These are phyloP conservation scores for Penaeus monodon DNA, from an alignment of 2,888 invertebrate species.

Conservation along the genomic window DNA sequence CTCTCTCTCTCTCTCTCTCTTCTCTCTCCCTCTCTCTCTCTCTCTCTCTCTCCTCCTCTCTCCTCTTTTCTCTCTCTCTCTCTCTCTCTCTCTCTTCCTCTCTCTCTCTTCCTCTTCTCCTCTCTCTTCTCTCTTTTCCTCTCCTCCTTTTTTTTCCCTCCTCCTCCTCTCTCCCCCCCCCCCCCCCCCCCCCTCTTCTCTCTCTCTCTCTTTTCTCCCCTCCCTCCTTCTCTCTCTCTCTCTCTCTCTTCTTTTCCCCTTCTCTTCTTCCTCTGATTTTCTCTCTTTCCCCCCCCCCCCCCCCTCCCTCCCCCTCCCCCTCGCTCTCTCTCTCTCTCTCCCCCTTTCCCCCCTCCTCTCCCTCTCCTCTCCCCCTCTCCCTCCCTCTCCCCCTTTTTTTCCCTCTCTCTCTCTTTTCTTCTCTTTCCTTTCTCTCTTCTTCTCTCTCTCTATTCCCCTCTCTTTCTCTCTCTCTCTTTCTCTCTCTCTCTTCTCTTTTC, in stretches of 20 bases:
- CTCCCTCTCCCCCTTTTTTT: neutral
- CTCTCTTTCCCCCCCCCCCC: too few relatives aligned
- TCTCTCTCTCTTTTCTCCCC: neutral
- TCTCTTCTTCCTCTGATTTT: neutral
- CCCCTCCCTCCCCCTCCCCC: neutral
- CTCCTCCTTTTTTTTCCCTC: constrained; percentile 4
- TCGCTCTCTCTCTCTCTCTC: too few relatives aligned
- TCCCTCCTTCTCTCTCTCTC: constrained; percentile 16
- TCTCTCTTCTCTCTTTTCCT: constrained; percentile 12
- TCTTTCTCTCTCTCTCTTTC: neutral
- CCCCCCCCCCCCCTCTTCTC: neutral
- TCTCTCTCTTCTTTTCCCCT: neutral
- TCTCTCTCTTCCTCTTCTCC: neutral
- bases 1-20: too few relatives aligned
- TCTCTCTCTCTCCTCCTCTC: too few relatives aligned
- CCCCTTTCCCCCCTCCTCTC: neutral
- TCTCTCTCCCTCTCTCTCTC: neutral
- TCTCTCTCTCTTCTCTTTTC: neutral
- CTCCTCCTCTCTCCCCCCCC: neutral
- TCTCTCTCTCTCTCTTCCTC: too few relatives aligned
- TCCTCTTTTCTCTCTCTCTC: neutral
- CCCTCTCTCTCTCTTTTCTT: constrained; percentile 7
- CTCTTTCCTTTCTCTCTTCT: neutral
- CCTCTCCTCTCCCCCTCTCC: too few relatives aligned
- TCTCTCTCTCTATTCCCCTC: constrained; percentile 12